These are phyloP conservation scores for Murina feae DNA, from an alignment of 2,113 vertebrate genomes.

Conservation along the genomic window DNA sequence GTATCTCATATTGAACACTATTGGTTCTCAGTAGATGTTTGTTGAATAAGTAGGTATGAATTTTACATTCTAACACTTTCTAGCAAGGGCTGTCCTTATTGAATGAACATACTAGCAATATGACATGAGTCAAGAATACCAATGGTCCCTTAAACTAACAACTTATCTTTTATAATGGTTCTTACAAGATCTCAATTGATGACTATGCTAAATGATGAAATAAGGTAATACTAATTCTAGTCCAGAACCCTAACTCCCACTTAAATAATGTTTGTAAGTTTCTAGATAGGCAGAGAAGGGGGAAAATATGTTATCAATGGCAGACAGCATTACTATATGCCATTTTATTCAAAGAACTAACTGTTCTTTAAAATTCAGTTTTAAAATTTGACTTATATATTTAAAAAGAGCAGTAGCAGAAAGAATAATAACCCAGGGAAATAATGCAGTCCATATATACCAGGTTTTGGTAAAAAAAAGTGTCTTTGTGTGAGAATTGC, in stretches of 20 bases:
- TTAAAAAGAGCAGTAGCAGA: neutral
- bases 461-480: neutral
- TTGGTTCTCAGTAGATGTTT: neutral
- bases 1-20: neutral
- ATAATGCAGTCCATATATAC: neutral
- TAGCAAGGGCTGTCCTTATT: neutral
- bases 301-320: neutral
- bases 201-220: neutral
- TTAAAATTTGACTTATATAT: neutral
- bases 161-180: neutral
- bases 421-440: neutral
- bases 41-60: neutral
- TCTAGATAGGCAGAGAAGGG: neutral
- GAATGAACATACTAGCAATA: neutral
- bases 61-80: neutral
- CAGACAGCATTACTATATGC: neutral
- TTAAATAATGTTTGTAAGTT: neutral
- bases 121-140: neutral
- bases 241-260: neutral
- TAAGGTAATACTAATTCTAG: neutral
- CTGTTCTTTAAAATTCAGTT: neutral
- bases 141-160: neutral
- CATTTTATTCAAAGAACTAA: slow-evolving; percentile 3
- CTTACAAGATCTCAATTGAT: neutral
- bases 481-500: neutral